Evolutionary conservation across 2,888 invertebrate genomes (phyloP).

Genomic region (Eristalis arbustorum): DNA sequence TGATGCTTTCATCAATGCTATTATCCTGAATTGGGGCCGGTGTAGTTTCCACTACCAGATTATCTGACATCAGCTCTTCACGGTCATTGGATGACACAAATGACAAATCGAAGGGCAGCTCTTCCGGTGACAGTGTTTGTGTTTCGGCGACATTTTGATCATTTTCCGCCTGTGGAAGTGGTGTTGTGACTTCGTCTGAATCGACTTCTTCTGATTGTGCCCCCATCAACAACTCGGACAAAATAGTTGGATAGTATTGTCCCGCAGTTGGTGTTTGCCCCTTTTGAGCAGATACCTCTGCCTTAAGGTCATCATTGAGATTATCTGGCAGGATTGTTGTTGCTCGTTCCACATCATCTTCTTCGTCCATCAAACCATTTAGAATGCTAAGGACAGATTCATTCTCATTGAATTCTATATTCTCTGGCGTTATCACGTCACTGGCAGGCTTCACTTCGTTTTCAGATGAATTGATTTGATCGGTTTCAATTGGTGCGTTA

Average conservation of each 20-base stretch:
- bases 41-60: slow-evolving; percentile 76
- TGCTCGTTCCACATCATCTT: slow-evolving; percentile 73
- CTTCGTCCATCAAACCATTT: slow-evolving; percentile 76
- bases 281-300: slow-evolving; percentile 46
- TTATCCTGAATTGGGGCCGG: slow-evolving; percentile 63
- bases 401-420: slow-evolving; percentile 75
- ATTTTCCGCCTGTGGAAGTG: slow-evolving; percentile 31
- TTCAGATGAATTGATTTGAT: not conserved
- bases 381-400: slow-evolving; percentile 77
- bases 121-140: slow-evolving; percentile 74
- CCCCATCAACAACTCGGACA: slow-evolving; percentile 54
- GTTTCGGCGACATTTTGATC: slow-evolving; percentile 11
- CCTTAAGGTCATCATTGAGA: slow-evolving; percentile 64
- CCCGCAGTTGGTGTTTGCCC: slow-evolving; percentile 39
- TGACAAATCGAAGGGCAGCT: slow-evolving; percentile 76
- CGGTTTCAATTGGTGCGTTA: not conserved
- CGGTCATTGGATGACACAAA: slow-evolving; percentile 68
- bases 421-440: slow-evolving; percentile 1
- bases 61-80: slow-evolving; percentile 77
- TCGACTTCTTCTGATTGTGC: slow-evolving; percentile 38
- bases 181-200: slow-evolving; percentile 42
- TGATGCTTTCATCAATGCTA: slow-evolving; percentile 62
- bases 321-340: slow-evolving; percentile 73
- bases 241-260: slow-evolving; percentile 53
- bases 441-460: not conserved